These are phyloP conservation scores for Coregonus ussuriensis DNA, from an alignment of 2,797 vertebrate species.

Conservation along the genomic window DNA sequence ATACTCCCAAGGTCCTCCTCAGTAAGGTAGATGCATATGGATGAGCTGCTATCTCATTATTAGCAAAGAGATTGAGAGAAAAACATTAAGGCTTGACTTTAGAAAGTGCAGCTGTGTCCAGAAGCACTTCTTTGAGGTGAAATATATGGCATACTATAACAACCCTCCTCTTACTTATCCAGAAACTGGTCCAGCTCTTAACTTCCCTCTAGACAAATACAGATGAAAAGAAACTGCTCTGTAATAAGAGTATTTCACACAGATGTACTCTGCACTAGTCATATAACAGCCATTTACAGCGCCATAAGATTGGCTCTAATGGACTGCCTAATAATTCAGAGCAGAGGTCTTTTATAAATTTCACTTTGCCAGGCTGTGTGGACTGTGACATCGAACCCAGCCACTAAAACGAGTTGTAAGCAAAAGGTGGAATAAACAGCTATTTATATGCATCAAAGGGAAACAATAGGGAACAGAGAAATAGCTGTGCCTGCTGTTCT, in stretches of 20 bases:
- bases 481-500: constrained; percentile 40
- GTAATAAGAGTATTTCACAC: constrained; percentile 31
- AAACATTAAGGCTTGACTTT: not conserved
- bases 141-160: constrained; percentile 24
- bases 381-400: constrained; percentile 26
- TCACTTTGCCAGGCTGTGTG: constrained; percentile 30
- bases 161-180: constrained; percentile 10
- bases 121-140: constrained; percentile 24
- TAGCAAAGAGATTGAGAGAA: constrained; percentile 30
- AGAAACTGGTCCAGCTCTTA: constrained; percentile 28
- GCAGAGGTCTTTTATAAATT: constrained; percentile 44
- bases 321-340: constrained; percentile 40
- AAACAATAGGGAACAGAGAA: constrained; percentile 29
- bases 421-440: constrained; percentile 49
- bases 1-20: constrained; percentile 12
- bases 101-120: constrained; percentile 16
- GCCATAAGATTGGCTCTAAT: constrained; percentile 32
- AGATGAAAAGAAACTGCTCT: not conserved
- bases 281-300: constrained; percentile 28
- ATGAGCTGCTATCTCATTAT: constrained; percentile 53
- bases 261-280: constrained; percentile 33
- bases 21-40: constrained; percentile 39
- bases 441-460: constrained; percentile 52
- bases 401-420: constrained; percentile 26
- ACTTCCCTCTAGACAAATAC: not conserved